phyloP scores from a whole-genome alignment of 2,888 invertebrate species.

The Noctua pronuba region DNA sequence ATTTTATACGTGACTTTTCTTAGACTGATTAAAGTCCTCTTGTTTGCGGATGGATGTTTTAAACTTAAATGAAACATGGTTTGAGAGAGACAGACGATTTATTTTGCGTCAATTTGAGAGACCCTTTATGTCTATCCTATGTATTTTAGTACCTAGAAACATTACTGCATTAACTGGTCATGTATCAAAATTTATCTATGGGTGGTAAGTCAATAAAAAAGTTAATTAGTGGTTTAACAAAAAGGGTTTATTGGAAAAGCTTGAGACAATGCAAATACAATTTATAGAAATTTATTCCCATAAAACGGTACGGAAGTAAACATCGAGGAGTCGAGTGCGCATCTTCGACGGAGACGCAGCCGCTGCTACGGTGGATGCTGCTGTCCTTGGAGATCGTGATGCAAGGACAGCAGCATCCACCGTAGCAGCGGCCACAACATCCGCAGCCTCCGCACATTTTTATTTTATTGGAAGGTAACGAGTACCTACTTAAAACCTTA shows the following conservation, averaged over 20 bases:
- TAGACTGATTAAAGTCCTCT: conserved; percentile 65
- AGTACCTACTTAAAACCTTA: conserved; percentile 27
- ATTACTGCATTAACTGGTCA: neutral
- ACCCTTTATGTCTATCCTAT: too few species aligned
- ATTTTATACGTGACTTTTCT: conserved; percentile 70
- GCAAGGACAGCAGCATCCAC: too few species aligned
- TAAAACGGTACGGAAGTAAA: too few species aligned
- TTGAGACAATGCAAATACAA: conserved; percentile 1
- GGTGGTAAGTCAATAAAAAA: neutral
- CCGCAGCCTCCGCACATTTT: too few species aligned
- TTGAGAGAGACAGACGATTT: neutral
- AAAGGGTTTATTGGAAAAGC: neutral
- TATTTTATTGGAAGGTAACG: too few species aligned
- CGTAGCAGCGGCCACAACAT: too few species aligned
- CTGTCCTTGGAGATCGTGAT: too few species aligned
- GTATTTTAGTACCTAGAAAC: neutral
- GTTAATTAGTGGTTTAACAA: neutral
- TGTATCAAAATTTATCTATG: neutral
- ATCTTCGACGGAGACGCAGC: too few species aligned
- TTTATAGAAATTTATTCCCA: too few species aligned
- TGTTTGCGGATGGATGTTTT: conserved; percentile 27
- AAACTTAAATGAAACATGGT: conserved; percentile 14
- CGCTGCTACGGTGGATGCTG: too few species aligned
- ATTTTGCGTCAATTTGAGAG: neutral
- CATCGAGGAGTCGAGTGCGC: too few species aligned